Conservation (phyloP, 1,140 invertebrate genomes). For the Hermatobates lingyangjiaoensis region DNA sequence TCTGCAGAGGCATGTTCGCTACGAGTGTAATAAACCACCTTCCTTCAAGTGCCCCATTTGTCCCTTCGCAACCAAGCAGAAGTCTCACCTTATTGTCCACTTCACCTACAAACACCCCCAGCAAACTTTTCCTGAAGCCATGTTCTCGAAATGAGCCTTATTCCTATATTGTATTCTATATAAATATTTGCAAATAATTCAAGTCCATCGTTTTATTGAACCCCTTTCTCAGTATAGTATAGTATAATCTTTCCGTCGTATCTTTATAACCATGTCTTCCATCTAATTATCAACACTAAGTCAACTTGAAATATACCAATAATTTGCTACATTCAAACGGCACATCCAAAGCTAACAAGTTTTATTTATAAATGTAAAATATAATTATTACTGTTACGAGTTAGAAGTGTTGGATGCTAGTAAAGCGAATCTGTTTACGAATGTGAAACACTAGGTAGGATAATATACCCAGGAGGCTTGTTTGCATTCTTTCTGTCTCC, state of each 20-base stretch:
- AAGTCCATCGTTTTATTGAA: neutral
- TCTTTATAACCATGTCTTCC: too few species aligned
- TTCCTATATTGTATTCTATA: neutral
- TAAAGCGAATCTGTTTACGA: too few species aligned
- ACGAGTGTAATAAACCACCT: slow-evolving; percentile 35
- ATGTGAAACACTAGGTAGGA: too few species aligned
- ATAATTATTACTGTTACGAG: too few species aligned
- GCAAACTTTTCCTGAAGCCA: neutral
- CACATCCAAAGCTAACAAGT: too few species aligned
- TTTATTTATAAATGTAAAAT: too few species aligned
- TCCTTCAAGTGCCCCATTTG: slow-evolving; percentile 35
- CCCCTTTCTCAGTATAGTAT: neutral
- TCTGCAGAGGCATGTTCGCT: slow-evolving; percentile 20
- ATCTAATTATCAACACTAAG: too few species aligned
- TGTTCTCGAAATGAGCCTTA: neutral
- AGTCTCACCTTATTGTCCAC: slow-evolving; percentile 26
- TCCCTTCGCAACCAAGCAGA: slow-evolving; percentile 27
- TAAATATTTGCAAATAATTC: neutral
- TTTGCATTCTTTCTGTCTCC: too few species aligned
- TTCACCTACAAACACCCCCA: slow-evolving; percentile 14
- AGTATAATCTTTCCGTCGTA: neutral
- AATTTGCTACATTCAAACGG: too few species aligned
- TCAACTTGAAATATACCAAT: too few species aligned
- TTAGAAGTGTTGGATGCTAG: too few species aligned
- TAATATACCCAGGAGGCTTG: too few species aligned